Base-by-base conservation (phyloP, 2,888 invertebrate genomes). In the Acanthosepion esculentum region DNA sequence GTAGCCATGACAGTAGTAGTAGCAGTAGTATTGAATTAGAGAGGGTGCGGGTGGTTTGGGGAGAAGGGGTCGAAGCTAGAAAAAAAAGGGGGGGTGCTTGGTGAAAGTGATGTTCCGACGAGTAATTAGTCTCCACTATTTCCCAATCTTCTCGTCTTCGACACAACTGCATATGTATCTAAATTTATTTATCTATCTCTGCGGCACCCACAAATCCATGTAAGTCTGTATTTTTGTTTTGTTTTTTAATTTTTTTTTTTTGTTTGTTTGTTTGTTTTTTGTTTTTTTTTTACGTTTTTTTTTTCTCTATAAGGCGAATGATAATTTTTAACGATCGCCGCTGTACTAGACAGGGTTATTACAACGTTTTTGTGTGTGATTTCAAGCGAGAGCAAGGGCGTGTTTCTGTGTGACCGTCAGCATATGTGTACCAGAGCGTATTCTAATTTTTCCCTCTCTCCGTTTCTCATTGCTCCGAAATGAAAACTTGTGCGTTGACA, bases 1-100 rank as follows among this genome's bases (percentile, higher is more conserved):
- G 78, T 78, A n/a, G 78, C n/a, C n/a, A 78, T 78, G n/a, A n/a
- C n/a, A 78, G 78, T 78, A n/a, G n/a, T n/a, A n/a, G 78, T 78
- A 78, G 78, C 18, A n/a, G 78, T n/a, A 10, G 10, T 12, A 10
- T n/a, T n/a, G 8, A 15, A 12, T 15, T 78, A n/a, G 78, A 33
- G 78, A 15, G 78, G 15, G 10, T 2, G 18, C 12, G n/a, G n/a
- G n/a, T n/a, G 10, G n/a, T 10, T 15, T 3, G 33, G n/a, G 33
- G 78, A 33, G n/a, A 15, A 78, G 15, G 8, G 0, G 5, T 12
- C 18, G 12, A 15, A n/a, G n/a, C 10, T 15, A 78, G n/a, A 78
- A 33, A 78, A 15, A n/a, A 8, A n/a, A 78, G n/a, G 1, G 78
- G 0, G 78, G 18, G 64, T 15, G 78, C 2, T 15, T 78, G n/a